phyloP scores from a whole-genome alignment of 2,113 vertebrate genomes.

The Micronycteris hirsuta region DNA sequence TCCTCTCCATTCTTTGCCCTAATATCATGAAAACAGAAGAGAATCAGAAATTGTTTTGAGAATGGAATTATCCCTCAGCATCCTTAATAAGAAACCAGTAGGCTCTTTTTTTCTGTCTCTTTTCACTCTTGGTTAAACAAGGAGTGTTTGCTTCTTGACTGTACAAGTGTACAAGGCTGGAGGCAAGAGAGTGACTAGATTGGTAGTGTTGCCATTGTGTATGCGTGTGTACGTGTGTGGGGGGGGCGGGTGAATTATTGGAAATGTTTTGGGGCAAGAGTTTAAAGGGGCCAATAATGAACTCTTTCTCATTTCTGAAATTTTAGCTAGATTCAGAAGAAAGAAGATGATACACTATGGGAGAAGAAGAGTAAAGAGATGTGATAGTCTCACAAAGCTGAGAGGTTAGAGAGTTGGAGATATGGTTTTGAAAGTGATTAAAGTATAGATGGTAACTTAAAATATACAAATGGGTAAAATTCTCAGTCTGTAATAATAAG shows the following conservation, averaged over 20 bases:
- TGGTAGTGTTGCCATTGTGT: neutral
- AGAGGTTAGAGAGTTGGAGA: constrained; percentile 66
- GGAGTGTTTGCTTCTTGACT: neutral
- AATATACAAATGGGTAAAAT: constrained; percentile 25
- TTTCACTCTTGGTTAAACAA: neutral
- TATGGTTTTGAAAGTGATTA: neutral
- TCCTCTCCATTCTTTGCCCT: neutral
- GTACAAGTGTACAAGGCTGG: neutral
- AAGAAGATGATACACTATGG: neutral
- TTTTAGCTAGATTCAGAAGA: constrained; percentile 67
- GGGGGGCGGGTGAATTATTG: neutral
- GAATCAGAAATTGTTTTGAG: neutral
- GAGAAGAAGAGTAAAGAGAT: neutral
- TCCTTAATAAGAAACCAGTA: neutral
- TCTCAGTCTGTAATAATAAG: neutral
- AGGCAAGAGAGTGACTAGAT: neutral
- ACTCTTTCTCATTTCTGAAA: constrained; percentile 22
- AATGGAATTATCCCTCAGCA: neutral
- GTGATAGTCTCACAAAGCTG: constrained; percentile 36
- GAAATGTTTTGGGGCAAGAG: neutral
- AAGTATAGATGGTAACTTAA: constrained; percentile 30
- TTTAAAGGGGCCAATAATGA: constrained; percentile 21
- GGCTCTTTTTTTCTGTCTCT: neutral
- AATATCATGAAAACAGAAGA: neutral
- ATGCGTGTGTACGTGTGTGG: neutral